A percentile compares a stretch with the other conserved stretches of the same genome.
These are phyloP conservation scores for Triplophysa siluroides DNA, from an alignment of 2,113 vertebrate genomes.

Conservation along the genomic window DNA sequence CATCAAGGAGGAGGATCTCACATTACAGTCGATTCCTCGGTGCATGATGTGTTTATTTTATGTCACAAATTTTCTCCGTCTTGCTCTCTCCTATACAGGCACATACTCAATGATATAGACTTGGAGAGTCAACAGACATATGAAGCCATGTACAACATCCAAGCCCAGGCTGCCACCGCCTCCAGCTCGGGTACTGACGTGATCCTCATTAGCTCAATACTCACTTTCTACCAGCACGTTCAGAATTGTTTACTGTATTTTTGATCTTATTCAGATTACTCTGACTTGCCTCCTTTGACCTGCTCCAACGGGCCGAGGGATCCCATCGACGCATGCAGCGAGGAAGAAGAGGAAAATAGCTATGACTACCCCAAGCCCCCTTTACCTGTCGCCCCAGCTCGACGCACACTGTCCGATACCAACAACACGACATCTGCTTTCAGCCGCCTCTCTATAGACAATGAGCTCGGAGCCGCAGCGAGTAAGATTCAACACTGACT, in stretches of 20 bases:
- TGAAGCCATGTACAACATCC: constrained; percentile 94
- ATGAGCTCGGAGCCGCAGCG: constrained; percentile 63
- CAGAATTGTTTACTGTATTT: background rate
- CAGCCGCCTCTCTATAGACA: constrained; percentile 80
- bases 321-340: constrained; percentile 50
- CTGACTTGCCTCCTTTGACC: constrained; percentile 71
- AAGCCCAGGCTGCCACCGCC: constrained; percentile 74
- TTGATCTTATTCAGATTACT: constrained; percentile 67
- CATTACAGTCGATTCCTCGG: too few relatives aligned
- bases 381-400: constrained; percentile 70
- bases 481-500: constrained; percentile 56
- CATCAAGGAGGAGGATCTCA: too few relatives aligned
- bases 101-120: constrained; percentile 75
- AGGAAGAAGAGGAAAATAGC: constrained; percentile 82
- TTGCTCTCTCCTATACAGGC: constrained; percentile 48
- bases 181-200: constrained; percentile 76
- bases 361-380: constrained; percentile 86
- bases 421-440: constrained; percentile 82
- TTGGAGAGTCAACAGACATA: constrained; percentile 79
- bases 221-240: background rate
- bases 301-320: constrained; percentile 67
- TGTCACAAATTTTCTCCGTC: background rate
- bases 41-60: too few relatives aligned
- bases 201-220: background rate
- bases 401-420: constrained; percentile 87